Evolutionary conservation across 2,888 invertebrate genomes (phyloP), one percentile per base, ranked within the genome.

Genomic region (Polyploca ridens): DNA sequence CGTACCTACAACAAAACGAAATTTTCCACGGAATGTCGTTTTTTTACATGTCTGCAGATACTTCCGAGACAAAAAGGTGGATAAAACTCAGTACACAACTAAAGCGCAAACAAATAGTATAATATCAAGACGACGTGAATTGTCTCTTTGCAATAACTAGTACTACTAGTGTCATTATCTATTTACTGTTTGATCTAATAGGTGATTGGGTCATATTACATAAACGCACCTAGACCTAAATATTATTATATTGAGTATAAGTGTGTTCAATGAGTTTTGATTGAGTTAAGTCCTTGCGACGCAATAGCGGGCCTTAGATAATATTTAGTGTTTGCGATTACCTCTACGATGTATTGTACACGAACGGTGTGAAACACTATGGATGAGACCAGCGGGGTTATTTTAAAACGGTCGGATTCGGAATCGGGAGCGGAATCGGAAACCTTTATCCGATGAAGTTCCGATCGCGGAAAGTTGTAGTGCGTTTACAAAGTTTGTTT

Each of bases 141-240:
- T 62, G 60, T 62, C n/a, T 46, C 14, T 46, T 0, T n/a, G 46
- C 5, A 46, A n/a, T 35, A 38, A 33, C 46, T 13, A 41, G 44
- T 65, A 64, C 64, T 65, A 68, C 64, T 68, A 68, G 68, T 68
- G 64, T 46, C 62, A 80, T 82, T 77, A 83, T 82, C 75, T 71
- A 76, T 71, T 78, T 78, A 74, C 57, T 65, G 69, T 67, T 71
- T 73, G 71, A 66, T 61, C 64, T 66, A 62, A 49, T 70, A 66
- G 69, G 69, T 73, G 76, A 77, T 67, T 77, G 72, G 81, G 79
- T 81, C 77, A 73, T 71, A 68, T 63, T 54, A 54, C 10, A 54
- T 54, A 54, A 54, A 54, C 19, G 19, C 3, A 14, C 6, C 14
- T 46, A 46, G 14, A 46, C 46, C 14, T 14, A 14, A 0, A 16